Percentiles rank a stretch among this genome's conserved stretches.
Conservation (phyloP, 1,140 invertebrate species). For the Conus betulinus region DNA sequence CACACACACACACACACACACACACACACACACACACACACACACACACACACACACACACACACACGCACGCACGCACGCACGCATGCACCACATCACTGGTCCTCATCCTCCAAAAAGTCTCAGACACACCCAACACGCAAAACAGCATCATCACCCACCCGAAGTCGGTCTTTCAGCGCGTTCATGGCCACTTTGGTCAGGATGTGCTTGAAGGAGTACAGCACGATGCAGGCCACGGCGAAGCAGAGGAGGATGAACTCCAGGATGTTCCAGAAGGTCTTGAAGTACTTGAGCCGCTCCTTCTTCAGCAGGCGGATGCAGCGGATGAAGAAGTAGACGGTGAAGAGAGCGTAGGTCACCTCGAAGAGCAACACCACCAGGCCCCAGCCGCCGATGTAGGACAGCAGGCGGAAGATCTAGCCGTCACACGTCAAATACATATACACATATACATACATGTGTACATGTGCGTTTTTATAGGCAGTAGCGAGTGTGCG, state of each 20-base stretch:
- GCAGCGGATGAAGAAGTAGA: constrained; percentile 72
- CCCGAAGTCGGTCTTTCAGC: constrained; percentile 72
- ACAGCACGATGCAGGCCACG: constrained; percentile 76
- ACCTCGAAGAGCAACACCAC: constrained; percentile 73
- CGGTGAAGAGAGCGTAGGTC: constrained; percentile 68
- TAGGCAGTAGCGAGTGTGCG: no score
- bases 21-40: not conserved
- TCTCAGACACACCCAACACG: not conserved
- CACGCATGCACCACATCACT: not conserved
- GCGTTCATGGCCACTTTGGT: constrained; percentile 73
- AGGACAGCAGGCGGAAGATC: constrained; percentile 73
- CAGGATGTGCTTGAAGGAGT: constrained; percentile 75
- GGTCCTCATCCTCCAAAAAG: not conserved
- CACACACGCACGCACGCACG: not conserved
- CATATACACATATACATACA: not conserved
- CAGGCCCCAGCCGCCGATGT: constrained; percentile 73
- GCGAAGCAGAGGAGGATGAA: constrained; percentile 74
- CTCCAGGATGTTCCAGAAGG: constrained; percentile 78
- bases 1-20: no score
- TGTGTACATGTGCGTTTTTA: not conserved
- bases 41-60: not conserved
- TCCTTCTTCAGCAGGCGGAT: constrained; percentile 69
- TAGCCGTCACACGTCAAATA: constrained; percentile 41
- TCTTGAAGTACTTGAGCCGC: constrained; percentile 74
- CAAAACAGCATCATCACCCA: constrained; percentile 34